These are phyloP conservation scores for Camponotus floridanus DNA, from an alignment of 1,140 invertebrate species.

Conservation along the genomic window DNA sequence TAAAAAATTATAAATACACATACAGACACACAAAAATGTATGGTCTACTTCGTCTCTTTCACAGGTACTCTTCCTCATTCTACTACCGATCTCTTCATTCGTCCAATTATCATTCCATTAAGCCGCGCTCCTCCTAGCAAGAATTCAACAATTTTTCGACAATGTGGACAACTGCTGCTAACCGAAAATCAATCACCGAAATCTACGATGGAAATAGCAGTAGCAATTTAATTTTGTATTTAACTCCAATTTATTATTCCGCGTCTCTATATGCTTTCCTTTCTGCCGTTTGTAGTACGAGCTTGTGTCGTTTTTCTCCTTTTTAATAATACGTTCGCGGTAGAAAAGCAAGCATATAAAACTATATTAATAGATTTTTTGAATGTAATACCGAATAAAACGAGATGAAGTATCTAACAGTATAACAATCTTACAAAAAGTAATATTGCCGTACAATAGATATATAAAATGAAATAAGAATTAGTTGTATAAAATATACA, in stretches of 20 bases:
- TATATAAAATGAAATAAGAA: conserved; percentile 38
- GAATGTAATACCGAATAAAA: conserved; percentile 52
- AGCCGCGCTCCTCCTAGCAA: conserved; percentile 80
- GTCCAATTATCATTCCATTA: conserved; percentile 85
- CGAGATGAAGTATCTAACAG: conserved; percentile 43
- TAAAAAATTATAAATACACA: conserved; percentile 42
- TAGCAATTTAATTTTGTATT: conserved; percentile 66
- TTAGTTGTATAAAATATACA: conserved; percentile 59
- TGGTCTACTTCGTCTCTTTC: conserved; percentile 65
- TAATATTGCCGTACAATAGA: conserved; percentile 46
- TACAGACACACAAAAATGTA: not conserved
- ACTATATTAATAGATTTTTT: not conserved
- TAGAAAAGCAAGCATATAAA: conserved; percentile 63
- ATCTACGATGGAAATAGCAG: conserved; percentile 77
- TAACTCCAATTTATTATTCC: conserved; percentile 47
- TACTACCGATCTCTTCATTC: conserved; percentile 81
- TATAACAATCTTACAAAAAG: conserved; percentile 48
- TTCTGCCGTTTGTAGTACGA: conserved; percentile 48
- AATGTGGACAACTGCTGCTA: conserved; percentile 76
- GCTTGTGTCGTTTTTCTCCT: conserved; percentile 40
- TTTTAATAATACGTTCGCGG: conserved; percentile 36
- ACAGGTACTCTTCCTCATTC: conserved; percentile 78
- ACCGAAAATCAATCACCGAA: conserved; percentile 73
- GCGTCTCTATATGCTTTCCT: conserved; percentile 53
- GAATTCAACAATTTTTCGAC: conserved; percentile 74